Conservation (phyloP, 2,113 vertebrate genomes). For the Mormyrus lacerda region DNA sequence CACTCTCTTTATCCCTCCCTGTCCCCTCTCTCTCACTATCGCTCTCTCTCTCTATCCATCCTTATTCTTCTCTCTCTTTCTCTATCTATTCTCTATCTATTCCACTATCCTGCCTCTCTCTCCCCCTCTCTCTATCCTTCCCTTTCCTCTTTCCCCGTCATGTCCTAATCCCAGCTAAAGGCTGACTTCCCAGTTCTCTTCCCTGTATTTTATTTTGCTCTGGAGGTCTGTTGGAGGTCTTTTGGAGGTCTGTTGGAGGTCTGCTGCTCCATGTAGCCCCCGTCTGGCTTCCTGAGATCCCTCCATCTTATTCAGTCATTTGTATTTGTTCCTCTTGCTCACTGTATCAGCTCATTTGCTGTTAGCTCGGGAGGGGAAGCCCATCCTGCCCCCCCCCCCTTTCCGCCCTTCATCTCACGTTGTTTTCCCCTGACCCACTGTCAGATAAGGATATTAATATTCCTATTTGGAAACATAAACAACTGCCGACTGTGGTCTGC, state of each 20-base stretch:
- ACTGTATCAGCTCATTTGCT: neutral
- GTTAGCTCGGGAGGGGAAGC: neutral
- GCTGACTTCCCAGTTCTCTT: neutral
- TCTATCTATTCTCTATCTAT: too few relatives aligned
- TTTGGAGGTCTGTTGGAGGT: neutral
- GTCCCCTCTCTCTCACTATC: neutral
- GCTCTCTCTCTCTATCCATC: neutral
- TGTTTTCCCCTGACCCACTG: neutral
- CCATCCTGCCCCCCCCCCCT: neutral
- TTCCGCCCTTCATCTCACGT: neutral
- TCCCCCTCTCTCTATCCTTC: neutral
- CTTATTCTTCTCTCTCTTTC: neutral
- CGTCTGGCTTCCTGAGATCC: neutral
- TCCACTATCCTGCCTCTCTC: too few relatives aligned
- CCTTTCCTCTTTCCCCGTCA: neutral
- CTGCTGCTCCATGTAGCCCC: neutral
- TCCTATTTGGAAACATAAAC: neutral
- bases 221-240: too few relatives aligned
- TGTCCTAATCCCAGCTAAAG: neutral
- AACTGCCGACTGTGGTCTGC: neutral
- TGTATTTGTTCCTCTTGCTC: neutral
- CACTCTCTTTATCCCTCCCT: conserved; percentile 12
- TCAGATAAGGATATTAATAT: neutral
- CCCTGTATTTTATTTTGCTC: too few relatives aligned
- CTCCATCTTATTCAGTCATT: neutral